These are phyloP conservation scores for Mormyrops boulengeri DNA, from an alignment of 2,797 vertebrate genomes.

Conservation along the genomic window DNA sequence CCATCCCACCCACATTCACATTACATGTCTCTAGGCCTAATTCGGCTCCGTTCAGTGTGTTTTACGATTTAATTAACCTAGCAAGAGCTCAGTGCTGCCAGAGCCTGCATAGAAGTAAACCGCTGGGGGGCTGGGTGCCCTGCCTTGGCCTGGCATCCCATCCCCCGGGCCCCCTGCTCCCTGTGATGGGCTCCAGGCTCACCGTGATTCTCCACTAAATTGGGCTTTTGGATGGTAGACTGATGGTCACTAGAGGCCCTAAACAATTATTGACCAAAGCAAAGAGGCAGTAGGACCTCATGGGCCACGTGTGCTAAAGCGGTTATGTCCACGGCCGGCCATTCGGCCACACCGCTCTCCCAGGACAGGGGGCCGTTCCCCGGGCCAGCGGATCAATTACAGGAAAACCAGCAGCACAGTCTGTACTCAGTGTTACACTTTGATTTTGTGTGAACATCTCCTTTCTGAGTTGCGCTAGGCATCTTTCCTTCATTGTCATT, in stretches of 20 bases:
- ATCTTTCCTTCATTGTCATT: background rate
- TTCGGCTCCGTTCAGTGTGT: background rate
- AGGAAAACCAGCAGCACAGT: background rate
- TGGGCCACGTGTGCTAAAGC: background rate
- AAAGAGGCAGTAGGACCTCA: background rate
- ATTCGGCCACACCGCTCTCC: background rate
- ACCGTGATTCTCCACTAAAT: background rate
- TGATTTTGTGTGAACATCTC: background rate
- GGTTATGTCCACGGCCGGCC: background rate
- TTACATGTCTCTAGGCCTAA: background rate
- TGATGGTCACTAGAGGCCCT: background rate
- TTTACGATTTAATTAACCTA: background rate
- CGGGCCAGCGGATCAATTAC: background rate
- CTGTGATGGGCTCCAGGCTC: background rate
- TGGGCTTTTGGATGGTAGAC: background rate
- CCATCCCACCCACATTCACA: background rate
- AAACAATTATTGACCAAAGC: background rate
- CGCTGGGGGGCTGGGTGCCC: background rate
- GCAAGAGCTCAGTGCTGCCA: background rate
- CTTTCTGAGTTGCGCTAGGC: background rate
- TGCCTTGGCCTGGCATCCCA: background rate
- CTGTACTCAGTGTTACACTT: background rate
- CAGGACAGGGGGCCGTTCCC: background rate
- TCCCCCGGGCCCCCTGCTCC: background rate
- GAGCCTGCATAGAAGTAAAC: background rate